Percentiles rank a stretch among this genome's conserved stretches.
Evolutionary conservation across 2,113 vertebrate species (phyloP).

Genomic region (Pithys albifrons): DNA sequence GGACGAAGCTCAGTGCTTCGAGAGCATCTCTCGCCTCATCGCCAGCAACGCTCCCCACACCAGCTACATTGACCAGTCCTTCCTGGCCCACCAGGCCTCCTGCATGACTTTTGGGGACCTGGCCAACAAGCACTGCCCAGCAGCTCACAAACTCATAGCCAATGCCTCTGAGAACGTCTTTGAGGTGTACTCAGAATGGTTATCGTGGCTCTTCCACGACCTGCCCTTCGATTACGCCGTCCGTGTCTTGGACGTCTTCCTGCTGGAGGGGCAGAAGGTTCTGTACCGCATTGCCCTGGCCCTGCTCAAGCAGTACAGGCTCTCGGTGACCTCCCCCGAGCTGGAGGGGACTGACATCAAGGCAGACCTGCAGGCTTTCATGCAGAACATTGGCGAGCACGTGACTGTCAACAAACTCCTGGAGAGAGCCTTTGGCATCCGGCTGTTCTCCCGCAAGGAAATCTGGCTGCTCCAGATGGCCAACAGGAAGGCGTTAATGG

Average conservation of each 20-base stretch:
- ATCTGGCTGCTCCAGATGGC: slow-evolving; percentile 87
- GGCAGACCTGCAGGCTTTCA: slow-evolving; percentile 80
- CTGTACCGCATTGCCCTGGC: slow-evolving; percentile 85
- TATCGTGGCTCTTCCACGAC: slow-evolving; percentile 86
- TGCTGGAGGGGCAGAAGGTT: slow-evolving; percentile 88
- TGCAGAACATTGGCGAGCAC: slow-evolving; percentile 76
- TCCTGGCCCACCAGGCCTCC: slow-evolving; percentile 83
- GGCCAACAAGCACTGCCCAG: slow-evolving; percentile 85
- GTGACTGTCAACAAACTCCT: slow-evolving; percentile 75
- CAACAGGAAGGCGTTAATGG: slow-evolving; percentile 80
- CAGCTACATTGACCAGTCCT: slow-evolving; percentile 84
- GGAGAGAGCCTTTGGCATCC: slow-evolving; percentile 81
- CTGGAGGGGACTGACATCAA: slow-evolving; percentile 77
- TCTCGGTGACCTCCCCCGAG: slow-evolving; percentile 71
- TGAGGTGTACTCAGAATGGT: slow-evolving; percentile 87
- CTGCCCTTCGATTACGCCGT: slow-evolving; percentile 85
- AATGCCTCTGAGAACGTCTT: slow-evolving; percentile 81
- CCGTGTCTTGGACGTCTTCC: slow-evolving; percentile 83
- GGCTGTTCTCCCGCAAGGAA: slow-evolving; percentile 82
- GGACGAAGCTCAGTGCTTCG: slow-evolving; percentile 85
- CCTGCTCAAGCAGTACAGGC: slow-evolving; percentile 82
- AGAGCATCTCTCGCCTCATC: slow-evolving; percentile 79
- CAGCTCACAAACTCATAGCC: slow-evolving; percentile 84
- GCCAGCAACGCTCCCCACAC: slow-evolving; percentile 80
- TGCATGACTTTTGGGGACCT: slow-evolving; percentile 90